Percentiles rank a stretch among this genome's conserved stretches.
These are phyloP conservation scores for Gallinago stenura DNA, from an alignment of 2,797 vertebrate genomes.

Conservation along the genomic window DNA sequence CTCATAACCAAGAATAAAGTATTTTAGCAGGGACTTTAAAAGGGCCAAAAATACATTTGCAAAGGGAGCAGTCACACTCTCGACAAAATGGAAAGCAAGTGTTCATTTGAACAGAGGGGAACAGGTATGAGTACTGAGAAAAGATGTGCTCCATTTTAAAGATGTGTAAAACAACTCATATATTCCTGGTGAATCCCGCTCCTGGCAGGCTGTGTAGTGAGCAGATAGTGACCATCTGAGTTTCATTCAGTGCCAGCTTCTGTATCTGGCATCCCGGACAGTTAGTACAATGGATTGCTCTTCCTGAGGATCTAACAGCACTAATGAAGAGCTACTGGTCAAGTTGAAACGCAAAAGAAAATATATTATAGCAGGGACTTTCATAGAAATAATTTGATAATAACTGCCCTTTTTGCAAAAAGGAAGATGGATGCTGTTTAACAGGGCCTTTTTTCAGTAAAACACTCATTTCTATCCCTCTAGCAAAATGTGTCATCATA, in stretches of 20 bases:
- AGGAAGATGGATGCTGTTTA: background rate
- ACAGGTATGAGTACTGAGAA: background rate
- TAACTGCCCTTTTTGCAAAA: background rate
- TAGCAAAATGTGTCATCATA: background rate
- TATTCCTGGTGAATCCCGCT: background rate
- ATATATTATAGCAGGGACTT: constrained; percentile 8
- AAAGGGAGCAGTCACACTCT: background rate
- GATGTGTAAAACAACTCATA: background rate
- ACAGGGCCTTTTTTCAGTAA: background rate
- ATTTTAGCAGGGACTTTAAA: background rate
- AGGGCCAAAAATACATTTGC: background rate
- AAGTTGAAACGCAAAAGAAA: constrained; percentile 33
- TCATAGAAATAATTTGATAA: constrained; percentile 19
- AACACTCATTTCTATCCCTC: background rate
- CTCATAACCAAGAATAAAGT: background rate
- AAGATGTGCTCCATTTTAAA: background rate
- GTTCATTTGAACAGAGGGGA: background rate
- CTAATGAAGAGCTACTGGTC: constrained; percentile 57
- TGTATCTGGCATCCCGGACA: constrained; percentile 16
- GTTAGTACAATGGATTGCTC: background rate
- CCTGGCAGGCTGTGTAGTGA: background rate
- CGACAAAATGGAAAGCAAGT: background rate
- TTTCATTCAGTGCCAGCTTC: constrained; percentile 3
- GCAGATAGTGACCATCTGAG: constrained; percentile 9
- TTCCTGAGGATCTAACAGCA: constrained; percentile 24